Base-by-base conservation (phyloP, 2,888 invertebrate species). In the Tinea semifulvella region DNA sequence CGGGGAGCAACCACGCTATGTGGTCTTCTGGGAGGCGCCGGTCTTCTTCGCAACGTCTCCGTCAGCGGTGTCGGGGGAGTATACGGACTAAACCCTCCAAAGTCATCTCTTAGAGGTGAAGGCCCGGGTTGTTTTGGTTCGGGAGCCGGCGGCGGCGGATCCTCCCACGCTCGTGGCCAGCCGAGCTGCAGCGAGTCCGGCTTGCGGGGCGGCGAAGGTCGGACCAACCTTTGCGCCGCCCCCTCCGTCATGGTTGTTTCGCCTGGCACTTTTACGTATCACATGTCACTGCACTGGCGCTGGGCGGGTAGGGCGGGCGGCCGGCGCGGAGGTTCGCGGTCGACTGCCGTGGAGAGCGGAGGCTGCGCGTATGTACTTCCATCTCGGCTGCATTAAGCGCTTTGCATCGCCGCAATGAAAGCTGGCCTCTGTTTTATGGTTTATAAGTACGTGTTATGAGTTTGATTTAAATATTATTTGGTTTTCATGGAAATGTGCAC, bases 61-160 rank as follows among this genome's bases (percentile, higher is more conserved):
- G 50, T 40, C 48, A 76, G 69, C 49, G 81, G 63, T 22, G 74
- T 70, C 49, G 83, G 83, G 50, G 84, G 83, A 28, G 81, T 81
- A 63, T 86, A 86, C 36, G 84, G 75, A 48, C 82, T 75, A 67
- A 85, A 86, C 48, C 65, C 68, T 54, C 67, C 68, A 55, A 79
- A 74, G 52, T 73, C 71, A 52, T 71, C 66, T 25, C 64, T 57
- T 10, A 70, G 61, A 17, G 65, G 60, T 11, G 57, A 54, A 31
- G 59, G 55, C 40, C 52, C 49, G 42, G 58, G 53, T 8, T 55
- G 55, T 43, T 47, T 53, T 19, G 48, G 57, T 49, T 70, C 77
- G 27, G 81, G 81, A 50, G 81, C 79, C 13, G 80, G 81, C 42
- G 82, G 81, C 45, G 81, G 81, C n/a, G 77, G 79, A 52, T 79